Evolutionary conservation across 2,888 invertebrate species (phyloP), one percentile per base, ranked within the genome.

Genomic region (Rhagophthalmus giganteus): DNA sequence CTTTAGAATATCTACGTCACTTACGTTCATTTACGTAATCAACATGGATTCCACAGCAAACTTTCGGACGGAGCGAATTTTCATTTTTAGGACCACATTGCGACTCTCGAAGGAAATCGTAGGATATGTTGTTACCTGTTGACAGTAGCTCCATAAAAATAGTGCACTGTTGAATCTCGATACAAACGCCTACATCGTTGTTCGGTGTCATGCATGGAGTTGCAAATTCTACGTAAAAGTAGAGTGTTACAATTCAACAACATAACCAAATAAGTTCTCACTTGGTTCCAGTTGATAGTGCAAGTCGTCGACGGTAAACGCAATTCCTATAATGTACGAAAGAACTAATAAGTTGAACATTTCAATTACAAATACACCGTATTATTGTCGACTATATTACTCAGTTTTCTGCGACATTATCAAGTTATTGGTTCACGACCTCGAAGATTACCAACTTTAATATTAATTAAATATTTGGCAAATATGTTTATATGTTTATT

Each of bases 121-220:
- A 57, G 4, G 13, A 41, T 13, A 26, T 28, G 2, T 6, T 25
- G 8, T n/a, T 27, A 8, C 13, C 27, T 9, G 10, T 12, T 2
- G 6, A 2, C 7, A 44, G 4, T 6, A 25, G 7, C 1, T 44
- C 28, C 11, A 72, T 37, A 6, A 81, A 60, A 1, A 67, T 55
- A 0, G 59, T 42, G 51, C 81, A 81, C 7, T 72, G 48, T 47
- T 68, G 60, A 1, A 81, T 61, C 0, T 68, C 66, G 2, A 77
- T 59, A 60, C 81, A 81, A 6, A 61, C 62, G 1, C 77, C 78
- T 0, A 39, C 39, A 1, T 67, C 69, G 1, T 66, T 64, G 33
- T 68, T 73, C 0, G 78, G 77, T 0, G 78, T 75, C 10, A 41
- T 54, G 60, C 81, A 81, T 16, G 54, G 56, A 0, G 69, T 69